A percentile compares a stretch with the other conserved stretches of the same genome.
These are phyloP conservation scores for Acrocephalus kingi DNA, from an alignment of 2,113 vertebrate species.

Conservation along the genomic window DNA sequence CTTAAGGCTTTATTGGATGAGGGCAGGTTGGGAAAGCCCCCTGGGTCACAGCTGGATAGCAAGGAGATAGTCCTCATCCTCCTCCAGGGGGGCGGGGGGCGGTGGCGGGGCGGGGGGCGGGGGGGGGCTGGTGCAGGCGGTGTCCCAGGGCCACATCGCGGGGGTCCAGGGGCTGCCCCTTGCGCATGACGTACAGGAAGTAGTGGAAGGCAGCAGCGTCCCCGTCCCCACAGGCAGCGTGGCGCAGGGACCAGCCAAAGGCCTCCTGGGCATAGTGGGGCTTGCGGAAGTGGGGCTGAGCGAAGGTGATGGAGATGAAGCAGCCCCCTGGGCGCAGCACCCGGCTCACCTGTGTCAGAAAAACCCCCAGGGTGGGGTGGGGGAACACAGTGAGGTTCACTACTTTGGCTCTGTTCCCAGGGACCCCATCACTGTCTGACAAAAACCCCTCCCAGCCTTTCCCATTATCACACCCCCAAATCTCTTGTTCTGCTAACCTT, in stretches of 20 bases:
- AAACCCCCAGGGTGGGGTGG: neutral
- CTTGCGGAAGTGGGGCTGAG: slow-evolving; percentile 87
- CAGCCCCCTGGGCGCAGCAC: slow-evolving; percentile 83
- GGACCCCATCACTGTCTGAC: neutral
- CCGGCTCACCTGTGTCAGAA: slow-evolving; percentile 80
- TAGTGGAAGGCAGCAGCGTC: slow-evolving; percentile 78
- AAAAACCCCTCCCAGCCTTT: neutral
- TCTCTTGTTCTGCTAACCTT: neutral
- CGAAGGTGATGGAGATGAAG: slow-evolving; percentile 89
- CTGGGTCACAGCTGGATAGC: slow-evolving; percentile 76
- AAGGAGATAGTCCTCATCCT: slow-evolving; percentile 82
- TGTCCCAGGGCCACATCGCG: slow-evolving; percentile 77
- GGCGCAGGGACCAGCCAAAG: slow-evolving; percentile 86
- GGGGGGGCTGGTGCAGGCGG: slow-evolving; percentile 52
- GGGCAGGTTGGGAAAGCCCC: neutral
- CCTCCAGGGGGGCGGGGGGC: neutral
- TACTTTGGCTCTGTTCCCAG: neutral
- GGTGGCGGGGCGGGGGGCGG: neutral
- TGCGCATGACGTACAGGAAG: slow-evolving; percentile 86
- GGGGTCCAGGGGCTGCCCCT: slow-evolving; percentile 80
- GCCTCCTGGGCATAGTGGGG: slow-evolving; percentile 81
- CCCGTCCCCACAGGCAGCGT: slow-evolving; percentile 75
- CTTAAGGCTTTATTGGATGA: neutral
- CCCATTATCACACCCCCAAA: neutral
- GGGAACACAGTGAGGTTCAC: neutral